Conservation (phyloP, 2,888 invertebrate genomes). For the Plusia festucae region DNA sequence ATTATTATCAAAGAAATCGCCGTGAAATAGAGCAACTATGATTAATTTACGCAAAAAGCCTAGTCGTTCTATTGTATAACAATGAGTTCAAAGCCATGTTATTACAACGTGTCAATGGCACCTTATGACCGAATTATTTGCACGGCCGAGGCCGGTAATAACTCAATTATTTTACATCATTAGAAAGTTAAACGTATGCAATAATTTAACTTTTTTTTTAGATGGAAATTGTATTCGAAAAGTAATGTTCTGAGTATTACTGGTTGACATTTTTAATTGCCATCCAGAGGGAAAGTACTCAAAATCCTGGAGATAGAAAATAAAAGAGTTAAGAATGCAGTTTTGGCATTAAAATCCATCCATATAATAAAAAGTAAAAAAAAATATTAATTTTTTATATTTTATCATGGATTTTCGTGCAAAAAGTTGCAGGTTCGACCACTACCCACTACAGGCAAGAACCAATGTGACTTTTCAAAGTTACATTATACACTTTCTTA, state of each 20-base stretch:
- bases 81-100: slow-evolving; percentile 50
- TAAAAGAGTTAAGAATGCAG: too few relatives aligned
- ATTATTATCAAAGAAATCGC: slow-evolving; percentile 9
- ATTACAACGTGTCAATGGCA: slow-evolving; percentile 21
- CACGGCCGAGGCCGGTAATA: slow-evolving; percentile 31
- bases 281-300: too few relatives aligned
- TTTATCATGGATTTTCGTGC: too few relatives aligned
- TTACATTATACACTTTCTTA: too few relatives aligned
- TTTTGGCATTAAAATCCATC: too few relatives aligned
- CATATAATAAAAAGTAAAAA: too few relatives aligned
- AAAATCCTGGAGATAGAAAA: too few relatives aligned
- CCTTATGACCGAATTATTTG: slow-evolving; percentile 25
- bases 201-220: not conserved
- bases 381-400: too few relatives aligned
- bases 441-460: too few relatives aligned
- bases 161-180: not conserved
- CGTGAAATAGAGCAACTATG: slow-evolving; percentile 24
- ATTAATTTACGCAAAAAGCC: slow-evolving; percentile 38
- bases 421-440: too few relatives aligned
- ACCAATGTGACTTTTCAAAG: too few relatives aligned
- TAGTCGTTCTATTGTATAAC: slow-evolving; percentile 40
- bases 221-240: not conserved
- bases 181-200: not conserved
- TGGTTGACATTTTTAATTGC: too few relatives aligned
- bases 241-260: not conserved